Base-by-base conservation (phyloP, 92 coral and sea anemone species). In the Phymanthus crucifer region DNA sequence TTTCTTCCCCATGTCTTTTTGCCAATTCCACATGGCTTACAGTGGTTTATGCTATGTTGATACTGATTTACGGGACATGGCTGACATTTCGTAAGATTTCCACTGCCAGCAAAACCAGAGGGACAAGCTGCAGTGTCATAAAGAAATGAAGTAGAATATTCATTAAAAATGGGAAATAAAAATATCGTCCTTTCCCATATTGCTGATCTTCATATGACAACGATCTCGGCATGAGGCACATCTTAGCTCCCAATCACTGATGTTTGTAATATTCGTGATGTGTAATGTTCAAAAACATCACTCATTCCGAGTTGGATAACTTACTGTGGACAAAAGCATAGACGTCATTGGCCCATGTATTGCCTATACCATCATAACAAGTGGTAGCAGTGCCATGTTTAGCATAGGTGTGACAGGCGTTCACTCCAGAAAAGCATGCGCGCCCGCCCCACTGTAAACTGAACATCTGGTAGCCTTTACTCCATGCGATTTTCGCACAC, bases 401-500 rank as follows among this genome's bases (percentile, higher is more conserved):
- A 11, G 27, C 29, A 54, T 54, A 54, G 29, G 64, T 54, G 4
- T 0, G 0, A 54, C 0, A n/a, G 12, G 64, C 29, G 64, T n/a
- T 54, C 31, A 1, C 6, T 54, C 64, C 64, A 54, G 64, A 54
- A 43, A 43, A 43, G 17, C 48, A 43, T 9, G 0, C 48, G 48
- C 48, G 48, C 48, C 48, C 48, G 0, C 14, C 18, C 2, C 0
- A 43, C 64, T 54, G 64, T 21, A 54, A 26, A 21, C 64, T 7
- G 81, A 87, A 87, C n/a, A 87, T 77, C 13, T 76, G 16, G 29
- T 40, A 90, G 61, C 90, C 75, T 23, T 47, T 81, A 8, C 32
- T 40, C 90, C 89, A 78, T 46, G 89, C 71, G 43, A 56, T 54
- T 3, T 78, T 24, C 4, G 89, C 94, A 23, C 94, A 90, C 70